Evolutionary conservation across 2,888 invertebrate genomes (phyloP).

Genomic region (Tetanocera ferruginea): DNA sequence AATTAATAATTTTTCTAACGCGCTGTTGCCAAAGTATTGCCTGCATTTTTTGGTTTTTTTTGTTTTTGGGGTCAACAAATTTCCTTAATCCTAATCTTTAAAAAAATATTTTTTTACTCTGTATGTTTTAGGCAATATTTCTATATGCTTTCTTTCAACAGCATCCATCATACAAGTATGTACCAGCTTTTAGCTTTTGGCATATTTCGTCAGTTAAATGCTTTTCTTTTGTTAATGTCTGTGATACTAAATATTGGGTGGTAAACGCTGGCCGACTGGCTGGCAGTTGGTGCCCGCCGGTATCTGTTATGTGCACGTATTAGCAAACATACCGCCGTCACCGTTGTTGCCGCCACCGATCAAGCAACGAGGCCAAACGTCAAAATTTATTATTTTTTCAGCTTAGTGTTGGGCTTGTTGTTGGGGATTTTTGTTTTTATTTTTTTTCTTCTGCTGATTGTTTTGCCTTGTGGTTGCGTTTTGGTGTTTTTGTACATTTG

Average conservation of each 20-base stretch:
- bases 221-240: constrained; percentile 8
- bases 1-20: too few species aligned
- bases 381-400: constrained; percentile 20
- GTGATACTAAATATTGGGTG: background rate
- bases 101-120: background rate
- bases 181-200: constrained; percentile 5
- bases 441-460: background rate
- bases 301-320: background rate
- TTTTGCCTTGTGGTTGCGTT: background rate
- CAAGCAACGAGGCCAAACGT: constrained; percentile 26
- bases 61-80: too few species aligned
- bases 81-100: too few species aligned
- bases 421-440: background rate
- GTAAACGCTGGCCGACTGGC: background rate
- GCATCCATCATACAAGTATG: constrained; percentile 20
- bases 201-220: background rate
- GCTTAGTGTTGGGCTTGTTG: background rate
- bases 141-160: background rate
- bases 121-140: background rate
- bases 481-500: constrained; percentile 27
- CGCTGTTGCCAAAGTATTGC: too few species aligned
- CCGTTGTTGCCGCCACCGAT: background rate
- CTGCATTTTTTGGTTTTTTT: too few species aligned
- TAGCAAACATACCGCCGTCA: background rate
- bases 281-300: background rate